Conservation (phyloP, 2,113 vertebrate species). For the Dendropsophus ebraccatus region DNA sequence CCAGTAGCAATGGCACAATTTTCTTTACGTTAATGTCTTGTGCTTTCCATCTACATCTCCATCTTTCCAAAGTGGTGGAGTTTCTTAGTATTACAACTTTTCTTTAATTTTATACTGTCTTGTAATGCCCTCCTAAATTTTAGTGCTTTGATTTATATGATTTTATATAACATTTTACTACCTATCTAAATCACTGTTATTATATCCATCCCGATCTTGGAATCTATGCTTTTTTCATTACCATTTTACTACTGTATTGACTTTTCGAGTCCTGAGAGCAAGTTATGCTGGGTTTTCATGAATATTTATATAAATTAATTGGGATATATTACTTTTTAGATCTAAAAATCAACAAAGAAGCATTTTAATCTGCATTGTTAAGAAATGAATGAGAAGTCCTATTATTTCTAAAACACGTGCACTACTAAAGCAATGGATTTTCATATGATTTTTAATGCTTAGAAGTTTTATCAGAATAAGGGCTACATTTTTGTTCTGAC, state of each 20-base stretch:
- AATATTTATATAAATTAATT: slow-evolving; percentile 5
- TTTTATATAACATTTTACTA: neutral
- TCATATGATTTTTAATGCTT: neutral
- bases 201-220: neutral
- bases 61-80: too few species aligned
- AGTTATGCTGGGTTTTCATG: neutral
- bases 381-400: neutral
- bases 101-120: neutral
- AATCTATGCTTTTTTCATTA: slow-evolving; percentile 7
- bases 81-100: neutral
- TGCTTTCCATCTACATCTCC: too few species aligned
- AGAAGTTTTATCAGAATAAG: too few species aligned
- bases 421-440: neutral
- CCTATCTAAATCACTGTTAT: neutral
- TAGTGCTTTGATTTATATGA: neutral
- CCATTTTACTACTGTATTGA: neutral
- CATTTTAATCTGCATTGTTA: neutral
- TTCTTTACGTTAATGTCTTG: too few species aligned
- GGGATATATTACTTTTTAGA: slow-evolving; percentile 11
- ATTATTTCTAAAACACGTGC: neutral
- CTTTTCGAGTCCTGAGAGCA: slow-evolving; percentile 3
- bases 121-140: neutral
- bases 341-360: neutral
- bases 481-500: too few species aligned
- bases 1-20: too few species aligned